phyloP scores from a whole-genome alignment of 2,888 invertebrate genomes.

The Parnassius smintheus region DNA sequence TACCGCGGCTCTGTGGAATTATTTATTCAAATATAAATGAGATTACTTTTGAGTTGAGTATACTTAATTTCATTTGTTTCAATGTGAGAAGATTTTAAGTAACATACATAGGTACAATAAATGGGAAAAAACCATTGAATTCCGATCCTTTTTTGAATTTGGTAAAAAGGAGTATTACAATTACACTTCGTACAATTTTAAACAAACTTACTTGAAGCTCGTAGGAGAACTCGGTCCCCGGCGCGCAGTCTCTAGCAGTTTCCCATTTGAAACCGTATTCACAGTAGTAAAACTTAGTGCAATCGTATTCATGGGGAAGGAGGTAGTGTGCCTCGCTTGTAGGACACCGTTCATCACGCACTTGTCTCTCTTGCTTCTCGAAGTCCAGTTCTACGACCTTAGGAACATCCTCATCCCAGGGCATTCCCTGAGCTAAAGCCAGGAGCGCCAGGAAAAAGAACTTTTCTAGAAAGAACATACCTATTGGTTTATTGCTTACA shows the following conservation, averaged over 20 bases:
- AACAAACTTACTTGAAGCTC: constrained; percentile 42
- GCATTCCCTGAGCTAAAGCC: constrained; percentile 18
- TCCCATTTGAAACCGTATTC: constrained; percentile 49
- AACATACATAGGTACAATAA: no score
- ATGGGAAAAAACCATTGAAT: no score
- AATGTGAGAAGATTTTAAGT: no score
- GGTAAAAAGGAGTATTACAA: no score
- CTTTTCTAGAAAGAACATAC: constrained; percentile 8
- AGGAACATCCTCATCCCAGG: constrained; percentile 9
- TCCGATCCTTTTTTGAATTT: no score
- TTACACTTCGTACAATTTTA: no score
- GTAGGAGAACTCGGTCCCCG: constrained; percentile 51
- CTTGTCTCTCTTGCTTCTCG: constrained; percentile 18
- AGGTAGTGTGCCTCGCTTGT: constrained; percentile 45
- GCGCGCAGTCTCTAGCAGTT: constrained; percentile 39
- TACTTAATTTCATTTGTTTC: no score
- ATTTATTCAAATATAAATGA: no score
- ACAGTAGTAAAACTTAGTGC: constrained; percentile 63
- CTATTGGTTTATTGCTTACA: background rate
- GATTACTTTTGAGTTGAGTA: no score
- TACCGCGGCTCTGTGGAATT: no score
- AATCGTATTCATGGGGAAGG: constrained; percentile 59
- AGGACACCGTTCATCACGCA: constrained; percentile 51
- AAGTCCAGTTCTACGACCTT: background rate
- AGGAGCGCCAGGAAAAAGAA: constrained; percentile 10